These are phyloP conservation scores for Dendrolimus punctatus DNA, from an alignment of 1,140 invertebrate species.

Conservation along the genomic window DNA sequence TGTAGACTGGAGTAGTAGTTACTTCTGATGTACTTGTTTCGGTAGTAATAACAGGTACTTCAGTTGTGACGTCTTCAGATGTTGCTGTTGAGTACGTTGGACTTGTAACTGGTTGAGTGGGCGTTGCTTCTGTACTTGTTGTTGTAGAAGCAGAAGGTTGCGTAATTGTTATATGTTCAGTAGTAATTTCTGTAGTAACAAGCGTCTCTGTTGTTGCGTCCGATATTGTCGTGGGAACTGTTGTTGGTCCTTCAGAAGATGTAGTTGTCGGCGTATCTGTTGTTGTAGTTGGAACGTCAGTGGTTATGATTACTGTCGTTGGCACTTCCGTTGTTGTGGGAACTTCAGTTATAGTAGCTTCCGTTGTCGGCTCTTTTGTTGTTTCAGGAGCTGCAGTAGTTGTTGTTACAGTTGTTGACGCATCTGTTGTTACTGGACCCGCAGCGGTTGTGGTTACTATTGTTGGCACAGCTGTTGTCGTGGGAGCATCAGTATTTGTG, in stretches of 20 bases:
- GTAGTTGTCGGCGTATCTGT: constrained; percentile 4
- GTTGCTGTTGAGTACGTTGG: not conserved
- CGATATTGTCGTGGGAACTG: constrained; percentile 4
- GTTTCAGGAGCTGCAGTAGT: no score
- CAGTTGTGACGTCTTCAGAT: not conserved
- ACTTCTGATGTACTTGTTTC: no score
- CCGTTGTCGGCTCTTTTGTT: no score
- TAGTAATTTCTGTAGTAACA: constrained; percentile 1
- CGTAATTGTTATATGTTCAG: constrained; percentile 5
- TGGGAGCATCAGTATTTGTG: not conserved
- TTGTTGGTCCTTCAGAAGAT: constrained; percentile 6
- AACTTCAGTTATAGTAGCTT: constrained; percentile 8
- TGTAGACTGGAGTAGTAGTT: not conserved
- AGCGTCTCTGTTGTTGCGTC: constrained; percentile 3
- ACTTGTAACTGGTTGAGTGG: not conserved
- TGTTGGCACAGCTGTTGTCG: not conserved
- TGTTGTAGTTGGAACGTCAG: constrained; percentile 1
- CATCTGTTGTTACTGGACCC: constrained; percentile 6
- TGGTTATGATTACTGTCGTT: constrained; percentile 6
- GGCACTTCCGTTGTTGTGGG: constrained; percentile 3
- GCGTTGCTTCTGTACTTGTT: not conserved
- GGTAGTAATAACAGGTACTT: not conserved
- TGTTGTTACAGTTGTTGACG: constrained; percentile 3
- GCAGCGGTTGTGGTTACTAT: constrained; percentile 3
- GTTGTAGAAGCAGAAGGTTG: not conserved